Conservation (phyloP, 2,113 vertebrate genomes). For the Rattus norvegicus region DNA sequence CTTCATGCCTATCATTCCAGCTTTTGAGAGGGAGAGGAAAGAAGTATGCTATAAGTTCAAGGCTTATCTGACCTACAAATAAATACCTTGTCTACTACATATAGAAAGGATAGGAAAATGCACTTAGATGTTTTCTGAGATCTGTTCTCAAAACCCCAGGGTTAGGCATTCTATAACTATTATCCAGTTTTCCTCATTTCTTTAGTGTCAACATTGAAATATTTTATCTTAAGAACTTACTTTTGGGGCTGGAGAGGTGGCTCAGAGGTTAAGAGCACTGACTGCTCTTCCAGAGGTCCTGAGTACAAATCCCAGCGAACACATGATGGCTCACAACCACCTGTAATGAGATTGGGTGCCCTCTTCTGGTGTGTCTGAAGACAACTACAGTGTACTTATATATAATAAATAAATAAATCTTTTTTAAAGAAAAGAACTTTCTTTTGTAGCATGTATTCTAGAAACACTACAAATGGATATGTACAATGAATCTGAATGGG, state of each 20-base stretch:
- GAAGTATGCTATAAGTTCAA: background rate
- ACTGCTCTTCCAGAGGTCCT: too few species aligned
- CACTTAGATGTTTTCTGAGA: background rate
- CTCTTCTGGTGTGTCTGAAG: too few species aligned
- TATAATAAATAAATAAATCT: too few species aligned
- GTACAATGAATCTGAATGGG: background rate
- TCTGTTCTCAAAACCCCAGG: background rate
- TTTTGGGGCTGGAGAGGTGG: too few species aligned
- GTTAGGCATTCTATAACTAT: background rate
- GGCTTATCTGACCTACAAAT: background rate
- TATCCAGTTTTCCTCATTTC: background rate
- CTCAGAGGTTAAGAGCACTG: too few species aligned
- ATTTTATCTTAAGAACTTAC: background rate
- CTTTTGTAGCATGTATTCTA: background rate
- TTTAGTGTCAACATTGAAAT: constrained; percentile 38
- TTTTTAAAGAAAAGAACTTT: background rate
- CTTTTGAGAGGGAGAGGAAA: background rate
- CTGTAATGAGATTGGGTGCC: too few species aligned
- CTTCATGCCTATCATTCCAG: background rate
- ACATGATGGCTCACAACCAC: too few species aligned
- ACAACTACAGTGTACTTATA: too few species aligned
- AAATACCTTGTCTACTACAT: background rate
- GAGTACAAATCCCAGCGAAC: too few species aligned
- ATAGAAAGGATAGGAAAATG: background rate
- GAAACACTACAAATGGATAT: background rate